Percentiles rank a stretch among this genome's conserved stretches.
These are phyloP conservation scores for Hippopotamus amphibius DNA, from an alignment of 2,113 vertebrate genomes.

Conservation along the genomic window DNA sequence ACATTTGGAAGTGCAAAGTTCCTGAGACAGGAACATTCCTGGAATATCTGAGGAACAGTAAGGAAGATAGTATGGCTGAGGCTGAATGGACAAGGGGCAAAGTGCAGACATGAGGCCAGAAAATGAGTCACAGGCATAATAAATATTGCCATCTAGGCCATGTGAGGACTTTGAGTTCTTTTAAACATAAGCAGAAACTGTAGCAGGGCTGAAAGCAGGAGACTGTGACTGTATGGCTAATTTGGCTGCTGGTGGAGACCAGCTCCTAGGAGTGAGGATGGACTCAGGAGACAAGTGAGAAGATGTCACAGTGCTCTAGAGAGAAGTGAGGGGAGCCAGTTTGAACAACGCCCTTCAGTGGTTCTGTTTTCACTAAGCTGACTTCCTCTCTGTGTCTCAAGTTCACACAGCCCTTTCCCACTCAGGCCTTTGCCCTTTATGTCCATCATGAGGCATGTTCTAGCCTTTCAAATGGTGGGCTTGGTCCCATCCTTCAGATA, in stretches of 20 bases:
- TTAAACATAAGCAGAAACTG: background rate
- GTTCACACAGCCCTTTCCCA: background rate
- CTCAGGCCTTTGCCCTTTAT: background rate
- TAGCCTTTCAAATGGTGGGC: background rate
- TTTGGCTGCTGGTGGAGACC: background rate
- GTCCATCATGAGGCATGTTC: background rate
- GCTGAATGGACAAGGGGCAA: background rate
- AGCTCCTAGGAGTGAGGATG: background rate
- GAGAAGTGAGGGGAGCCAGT: background rate
- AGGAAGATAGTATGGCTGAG: background rate
- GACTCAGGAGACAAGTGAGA: background rate
- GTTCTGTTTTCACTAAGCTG: background rate
- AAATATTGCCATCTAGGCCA: background rate
- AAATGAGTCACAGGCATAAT: background rate
- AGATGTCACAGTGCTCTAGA: background rate
- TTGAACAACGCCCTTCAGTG: background rate
- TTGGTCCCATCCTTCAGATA: background rate
- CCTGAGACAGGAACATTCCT: background rate
- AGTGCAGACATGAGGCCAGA: background rate
- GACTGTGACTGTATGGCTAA: background rate
- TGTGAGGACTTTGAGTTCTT: background rate
- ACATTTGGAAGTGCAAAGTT: background rate
- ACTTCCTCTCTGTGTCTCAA: background rate
- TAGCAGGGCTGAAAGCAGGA: background rate
- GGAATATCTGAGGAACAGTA: background rate